These are phyloP conservation scores for Brienomyrus brachyistius DNA, from an alignment of 2,113 vertebrate species.

Conservation along the genomic window DNA sequence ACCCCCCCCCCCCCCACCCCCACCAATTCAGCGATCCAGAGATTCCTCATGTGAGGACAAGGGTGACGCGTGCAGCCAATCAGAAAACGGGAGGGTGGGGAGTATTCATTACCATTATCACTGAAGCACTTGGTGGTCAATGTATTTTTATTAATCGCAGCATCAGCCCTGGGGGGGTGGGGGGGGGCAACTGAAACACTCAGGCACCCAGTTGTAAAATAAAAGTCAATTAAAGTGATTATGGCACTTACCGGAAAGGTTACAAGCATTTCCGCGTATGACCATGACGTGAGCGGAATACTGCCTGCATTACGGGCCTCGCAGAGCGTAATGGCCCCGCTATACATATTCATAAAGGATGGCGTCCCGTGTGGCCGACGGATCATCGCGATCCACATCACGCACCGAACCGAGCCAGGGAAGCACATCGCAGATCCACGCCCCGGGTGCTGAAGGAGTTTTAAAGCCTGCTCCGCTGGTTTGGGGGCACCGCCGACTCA, in stretches of 20 bases:
- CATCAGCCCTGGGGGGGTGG: not conserved
- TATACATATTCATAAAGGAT: conserved; percentile 14
- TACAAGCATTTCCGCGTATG: not conserved
- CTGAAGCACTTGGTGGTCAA: not conserved
- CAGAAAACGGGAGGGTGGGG: not conserved
- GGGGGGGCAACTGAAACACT: conserved; percentile 1
- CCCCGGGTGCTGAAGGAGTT: not conserved
- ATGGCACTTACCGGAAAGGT: not conserved
- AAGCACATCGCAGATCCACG: conserved; percentile 16
- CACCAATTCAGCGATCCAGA: conserved; percentile 37
- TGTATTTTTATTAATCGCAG: not conserved
- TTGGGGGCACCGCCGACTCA: conserved; percentile 18
- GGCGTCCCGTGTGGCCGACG: conserved; percentile 7
- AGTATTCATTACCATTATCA: not conserved
- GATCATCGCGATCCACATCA: conserved; percentile 23
- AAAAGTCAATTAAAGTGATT: not conserved
- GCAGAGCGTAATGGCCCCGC: too few relatives aligned
- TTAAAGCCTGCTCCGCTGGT: not conserved
- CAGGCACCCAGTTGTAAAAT: conserved; percentile 20
- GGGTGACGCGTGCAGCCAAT: not conserved
- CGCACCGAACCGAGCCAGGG: conserved; percentile 21
- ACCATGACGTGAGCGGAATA: not conserved
- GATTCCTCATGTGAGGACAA: not conserved
- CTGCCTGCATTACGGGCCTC: too few relatives aligned
- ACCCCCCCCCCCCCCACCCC: not conserved